Evolutionary conservation across 1,140 invertebrate species (phyloP).

Genomic region (Harpegnathos saltator): DNA sequence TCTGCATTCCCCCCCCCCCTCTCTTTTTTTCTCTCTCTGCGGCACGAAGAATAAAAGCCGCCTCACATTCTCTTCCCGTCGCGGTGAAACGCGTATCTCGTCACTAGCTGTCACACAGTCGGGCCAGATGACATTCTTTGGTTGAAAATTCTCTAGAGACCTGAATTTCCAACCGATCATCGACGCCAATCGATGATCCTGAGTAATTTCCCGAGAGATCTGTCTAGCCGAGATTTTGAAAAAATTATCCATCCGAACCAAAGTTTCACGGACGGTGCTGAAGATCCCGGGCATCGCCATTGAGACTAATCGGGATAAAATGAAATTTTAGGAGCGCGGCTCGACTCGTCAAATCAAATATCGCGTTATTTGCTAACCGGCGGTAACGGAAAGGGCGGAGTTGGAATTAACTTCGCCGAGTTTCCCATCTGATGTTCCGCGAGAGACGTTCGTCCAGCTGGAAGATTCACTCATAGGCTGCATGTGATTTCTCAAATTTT

Average conservation of each 20-base stretch:
- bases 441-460: not conserved
- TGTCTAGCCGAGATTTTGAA: too few species aligned
- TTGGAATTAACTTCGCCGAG: not conserved
- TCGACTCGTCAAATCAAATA: not conserved
- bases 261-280: not conserved
- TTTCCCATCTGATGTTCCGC: conserved; percentile 4
- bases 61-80: conserved; percentile 25
- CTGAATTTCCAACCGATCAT: too few species aligned
- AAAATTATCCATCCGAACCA: too few species aligned
- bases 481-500: not conserved
- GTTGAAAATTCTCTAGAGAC: too few species aligned
- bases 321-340: conserved; percentile 1
- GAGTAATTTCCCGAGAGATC: too few species aligned
- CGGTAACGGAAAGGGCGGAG: not conserved
- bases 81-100: not conserved
- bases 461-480: not conserved
- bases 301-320: not conserved
- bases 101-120: too few species aligned
- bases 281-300: conserved; percentile 21
- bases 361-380: too few species aligned
- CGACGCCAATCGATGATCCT: too few species aligned
- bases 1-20: conserved; percentile 24
- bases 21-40: not conserved
- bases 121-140: too few species aligned
- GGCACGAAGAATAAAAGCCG: too few species aligned